Conservation (phyloP, 2,888 invertebrate species). For the Trissonchulus latispiculum region DNA sequence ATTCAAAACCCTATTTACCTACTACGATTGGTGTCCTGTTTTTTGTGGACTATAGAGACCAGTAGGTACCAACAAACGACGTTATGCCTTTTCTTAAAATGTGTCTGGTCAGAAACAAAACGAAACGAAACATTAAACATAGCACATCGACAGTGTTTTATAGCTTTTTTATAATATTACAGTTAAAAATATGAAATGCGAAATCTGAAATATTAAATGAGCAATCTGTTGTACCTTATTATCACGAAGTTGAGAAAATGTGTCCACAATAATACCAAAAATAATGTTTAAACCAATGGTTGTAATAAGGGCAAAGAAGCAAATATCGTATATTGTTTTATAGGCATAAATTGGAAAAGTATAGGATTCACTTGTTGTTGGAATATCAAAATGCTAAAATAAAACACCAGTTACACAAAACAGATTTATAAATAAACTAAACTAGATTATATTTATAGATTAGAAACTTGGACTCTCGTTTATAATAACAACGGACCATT, state of each 20-base stretch:
- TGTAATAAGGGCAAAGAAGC: conserved; percentile 47
- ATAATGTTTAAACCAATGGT: conserved; percentile 48
- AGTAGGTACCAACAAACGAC: no score
- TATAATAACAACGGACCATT: no score
- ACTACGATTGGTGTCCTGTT: conserved; percentile 12
- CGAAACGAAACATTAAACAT: no score
- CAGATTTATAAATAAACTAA: not conserved
- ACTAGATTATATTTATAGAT: not conserved
- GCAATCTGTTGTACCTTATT: conserved; percentile 38
- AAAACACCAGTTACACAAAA: not conserved
- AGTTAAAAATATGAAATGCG: no score
- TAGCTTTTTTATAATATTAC: no score
- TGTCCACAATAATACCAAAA: conserved; percentile 48
- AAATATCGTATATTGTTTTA: conserved; percentile 45
- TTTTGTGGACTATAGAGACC: no score
- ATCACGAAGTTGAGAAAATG: conserved; percentile 47
- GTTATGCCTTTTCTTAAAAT: no score
- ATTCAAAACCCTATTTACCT: no score
- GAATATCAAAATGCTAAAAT: conserved; percentile 27
- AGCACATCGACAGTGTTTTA: no score
- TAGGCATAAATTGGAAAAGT: conserved; percentile 43
- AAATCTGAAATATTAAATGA: no score
- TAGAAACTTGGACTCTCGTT: no score
- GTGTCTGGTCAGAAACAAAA: no score
- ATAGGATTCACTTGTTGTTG: conserved; percentile 26